Evolutionary conservation across 1,140 invertebrate genomes (phyloP).

Genomic region (Orchestia grillus): DNA sequence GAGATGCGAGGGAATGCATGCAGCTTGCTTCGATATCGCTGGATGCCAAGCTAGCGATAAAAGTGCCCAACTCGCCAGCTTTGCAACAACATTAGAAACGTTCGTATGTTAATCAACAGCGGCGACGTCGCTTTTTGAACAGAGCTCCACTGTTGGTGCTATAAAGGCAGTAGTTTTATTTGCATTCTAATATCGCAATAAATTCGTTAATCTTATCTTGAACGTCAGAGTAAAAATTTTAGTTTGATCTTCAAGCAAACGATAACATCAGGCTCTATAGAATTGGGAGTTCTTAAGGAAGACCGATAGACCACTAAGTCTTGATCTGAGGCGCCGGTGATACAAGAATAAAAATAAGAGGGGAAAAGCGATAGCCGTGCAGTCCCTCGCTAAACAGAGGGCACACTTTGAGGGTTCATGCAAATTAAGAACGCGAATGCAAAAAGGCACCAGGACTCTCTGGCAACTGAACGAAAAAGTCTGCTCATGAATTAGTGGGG

Average conservation of each 20-base stretch:
- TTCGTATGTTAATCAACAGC: slow-evolving; percentile 47
- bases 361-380: background rate
- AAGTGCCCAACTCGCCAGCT: slow-evolving; percentile 5
- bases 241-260: slow-evolving; percentile 51
- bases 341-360: background rate
- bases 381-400: background rate
- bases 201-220: slow-evolving; percentile 48
- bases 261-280: slow-evolving; percentile 48
- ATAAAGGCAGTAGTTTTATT: slow-evolving; percentile 57
- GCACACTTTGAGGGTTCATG: background rate
- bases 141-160: slow-evolving; percentile 36
- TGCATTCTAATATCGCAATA: slow-evolving; percentile 56
- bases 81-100: slow-evolving; percentile 51
- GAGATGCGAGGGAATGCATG: slow-evolving; percentile 41
- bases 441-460: background rate
- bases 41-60: slow-evolving; percentile 20
- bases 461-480: background rate
- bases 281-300: slow-evolving; percentile 24
- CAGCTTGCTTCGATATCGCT: slow-evolving; percentile 41
- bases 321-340: slow-evolving; percentile 4
- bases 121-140: background rate
- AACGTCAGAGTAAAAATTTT: slow-evolving; percentile 51
- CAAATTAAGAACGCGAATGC: background rate
- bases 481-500: background rate
- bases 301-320: background rate